Conservation (phyloP, 1,140 invertebrate species). For the Trichonephila clavipes region DNA sequence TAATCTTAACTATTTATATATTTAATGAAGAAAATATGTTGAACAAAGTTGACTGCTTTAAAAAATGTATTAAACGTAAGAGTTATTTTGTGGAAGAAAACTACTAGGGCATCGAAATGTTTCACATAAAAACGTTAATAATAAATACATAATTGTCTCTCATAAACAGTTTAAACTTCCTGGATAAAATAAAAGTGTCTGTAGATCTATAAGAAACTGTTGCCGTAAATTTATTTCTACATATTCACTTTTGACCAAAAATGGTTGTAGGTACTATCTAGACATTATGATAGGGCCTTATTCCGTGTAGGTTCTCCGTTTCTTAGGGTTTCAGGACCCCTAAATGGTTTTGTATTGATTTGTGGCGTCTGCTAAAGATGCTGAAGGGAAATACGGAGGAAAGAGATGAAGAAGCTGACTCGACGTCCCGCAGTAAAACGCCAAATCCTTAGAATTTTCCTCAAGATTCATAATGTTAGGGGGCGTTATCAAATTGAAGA, state of each 20-base stretch:
- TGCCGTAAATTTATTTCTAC: too few species aligned
- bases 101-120: too few species aligned
- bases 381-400: conserved; percentile 40
- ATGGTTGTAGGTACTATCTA: neutral
- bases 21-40: too few species aligned
- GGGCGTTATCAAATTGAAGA: conserved; percentile 63
- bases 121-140: too few species aligned
- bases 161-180: too few species aligned
- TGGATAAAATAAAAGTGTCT: too few species aligned
- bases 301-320: conserved; percentile 41
- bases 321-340: conserved; percentile 63
- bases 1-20: too few species aligned
- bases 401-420: conserved; percentile 59
- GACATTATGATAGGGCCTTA: neutral
- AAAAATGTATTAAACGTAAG: too few species aligned
- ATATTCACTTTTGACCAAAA: neutral
- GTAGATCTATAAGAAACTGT: too few species aligned
- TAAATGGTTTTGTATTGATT: conserved; percentile 75
- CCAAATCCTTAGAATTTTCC: conserved; percentile 65
- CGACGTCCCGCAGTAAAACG: conserved; percentile 67
- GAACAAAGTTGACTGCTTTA: too few species aligned
- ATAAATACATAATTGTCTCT: too few species aligned
- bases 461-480: conserved; percentile 50
- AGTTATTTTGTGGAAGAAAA: too few species aligned
- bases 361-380: conserved; percentile 72